Evolutionary conservation across 2,797 vertebrate genomes (phyloP), one percentile per base, ranked within the genome.

Genomic region (Harpagifer antarcticus): DNA sequence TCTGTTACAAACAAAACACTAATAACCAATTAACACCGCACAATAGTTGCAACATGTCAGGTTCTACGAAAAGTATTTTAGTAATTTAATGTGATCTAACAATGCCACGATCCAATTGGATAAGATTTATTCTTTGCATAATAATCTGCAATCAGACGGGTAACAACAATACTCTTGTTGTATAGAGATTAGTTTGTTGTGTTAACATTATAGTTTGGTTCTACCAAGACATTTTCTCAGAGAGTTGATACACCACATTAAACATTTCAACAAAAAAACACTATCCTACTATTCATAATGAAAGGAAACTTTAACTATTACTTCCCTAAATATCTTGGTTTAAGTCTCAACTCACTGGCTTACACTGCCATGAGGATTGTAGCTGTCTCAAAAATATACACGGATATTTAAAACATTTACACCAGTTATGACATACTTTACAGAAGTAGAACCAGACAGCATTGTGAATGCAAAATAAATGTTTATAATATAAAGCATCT

Each of bases 101-200:
- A 45, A 17, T 42, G 65, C 58, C 7, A 44, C 37, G 19, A 20
- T 59, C 62, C 56, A 76, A 27, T 58, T 76, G 44, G 40, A 72
- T 64, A 60, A 70, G 23, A 56, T 79, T 63, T 31, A 54, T 74
- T 66, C 33, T 54, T 55, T 52, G 54, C 9, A 17, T 62, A 62
- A 37, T 58, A 69, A 66, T 79, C 52, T 52, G 42, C 49, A 80
- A 70, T 72, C 47, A 67, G 43, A 53, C 10, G 45, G 23, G 33
- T 37, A 27, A 58, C 62, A 83, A 82, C 74, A 83, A 76, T 57
- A 47, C 52, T 71, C 31, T 53, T 67, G 44, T 88, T 88, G 71
- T 67, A 53, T 71, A 81, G 47, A 72, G 79, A 84, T 89, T 74
- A 86, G 70, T 15, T 15, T 82, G 65, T 44, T 76, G 42, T 74